Evolutionary conservation across 2,113 vertebrate genomes (phyloP), one percentile per base, ranked within the genome.

Genomic region (Nothoprocta pentlandii): DNA sequence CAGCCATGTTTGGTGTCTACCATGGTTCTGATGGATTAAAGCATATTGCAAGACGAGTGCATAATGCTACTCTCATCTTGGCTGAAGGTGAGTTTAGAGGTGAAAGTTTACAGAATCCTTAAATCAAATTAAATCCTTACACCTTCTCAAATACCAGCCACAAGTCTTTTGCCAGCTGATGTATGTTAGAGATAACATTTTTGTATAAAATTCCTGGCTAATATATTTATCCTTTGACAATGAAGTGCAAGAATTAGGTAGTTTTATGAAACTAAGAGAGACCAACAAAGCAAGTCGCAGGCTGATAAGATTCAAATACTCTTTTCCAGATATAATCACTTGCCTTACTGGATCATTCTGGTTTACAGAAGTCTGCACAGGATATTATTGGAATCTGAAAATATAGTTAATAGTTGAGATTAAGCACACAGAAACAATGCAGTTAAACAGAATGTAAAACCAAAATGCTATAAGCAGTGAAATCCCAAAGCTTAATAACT

Each of bases 1-100:
- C 99, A 68, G 98, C 98, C 15, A 99, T 99, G 99, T 99, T 97
- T 69, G 98, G 98, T 2, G 88, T 99, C 42, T 99, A 99, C 93
- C 99, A 99, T 14, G 99, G 99, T 14, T 98, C 99, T 36, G 98
- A 98, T 53, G 99, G 99, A 68, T 97, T 99, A 39, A 98, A 97
- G 95, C 99, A 99, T 88, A 99, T 99, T 71, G 99, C 99, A 9
- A 98, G 96, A 94, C 98, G 99, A 73, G 99, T 99, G 2, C 99
- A 99, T 94, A 99, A 98, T 69, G 99, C 99, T 87, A 95, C 99
- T 23, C 92, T 99, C 47, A 99, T 99, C 94, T 97, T 99, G 36
- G 98, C 99, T 78, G 99, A 99, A 98, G 99, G 99, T 99, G 96
- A 66, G 97, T 89, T 5, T 39, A 9, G 16, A 30, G 26, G 28